Base-by-base conservation (phyloP, 2,797 vertebrate genomes). In the Neosalanx taihuensis region DNA sequence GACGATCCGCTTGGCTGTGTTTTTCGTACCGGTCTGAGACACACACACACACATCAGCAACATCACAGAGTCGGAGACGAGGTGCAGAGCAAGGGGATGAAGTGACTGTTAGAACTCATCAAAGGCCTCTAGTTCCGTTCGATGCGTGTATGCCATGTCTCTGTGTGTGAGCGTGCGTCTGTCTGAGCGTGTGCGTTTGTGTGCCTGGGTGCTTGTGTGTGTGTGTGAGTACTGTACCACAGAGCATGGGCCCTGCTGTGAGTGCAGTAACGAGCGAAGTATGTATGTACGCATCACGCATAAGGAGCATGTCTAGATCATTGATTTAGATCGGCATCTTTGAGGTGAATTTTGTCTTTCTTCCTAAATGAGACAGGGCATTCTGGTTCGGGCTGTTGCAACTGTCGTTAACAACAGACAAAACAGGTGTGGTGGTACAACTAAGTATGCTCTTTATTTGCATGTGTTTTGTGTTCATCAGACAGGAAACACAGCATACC, bases 211-310 rank as follows among this genome's bases (percentile, higher is more conserved):
- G 61, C 69, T 72, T 46, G 26, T 69, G 37, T 41, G 63, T 69
- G 64, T 26, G 63, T 41, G 59, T 79, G 56, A 20, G 64, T 73
- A 26, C 64, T 35, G n/a, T 53, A 57, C 77, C 75, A 73, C 64
- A 13, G 63, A 76, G 76, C 59, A 31, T 58, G 71, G 74, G 75
- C 82, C 79, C 73, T 62, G 35, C 76, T 66, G 68, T 67, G 67
- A 60, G 30, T 64, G 64, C 76, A 82, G 81, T 89, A 92, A 92
- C 86, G 86, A 91, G 85, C 79, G 79, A 86, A 53, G 80, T 90
- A 93, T 91, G 96, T 95, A 96, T 96, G 96, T 88, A 96, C 95
- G 88, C 94, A 90, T 87, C 87, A 72, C 88, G 87, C 82, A 80
- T 85, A 86, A 79, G 86, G 88, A 92, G 94, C 92, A 92, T 90